Evolutionary conservation across 2,113 vertebrate species (phyloP).

Genomic region (Sphaerodactylus townsendi): DNA sequence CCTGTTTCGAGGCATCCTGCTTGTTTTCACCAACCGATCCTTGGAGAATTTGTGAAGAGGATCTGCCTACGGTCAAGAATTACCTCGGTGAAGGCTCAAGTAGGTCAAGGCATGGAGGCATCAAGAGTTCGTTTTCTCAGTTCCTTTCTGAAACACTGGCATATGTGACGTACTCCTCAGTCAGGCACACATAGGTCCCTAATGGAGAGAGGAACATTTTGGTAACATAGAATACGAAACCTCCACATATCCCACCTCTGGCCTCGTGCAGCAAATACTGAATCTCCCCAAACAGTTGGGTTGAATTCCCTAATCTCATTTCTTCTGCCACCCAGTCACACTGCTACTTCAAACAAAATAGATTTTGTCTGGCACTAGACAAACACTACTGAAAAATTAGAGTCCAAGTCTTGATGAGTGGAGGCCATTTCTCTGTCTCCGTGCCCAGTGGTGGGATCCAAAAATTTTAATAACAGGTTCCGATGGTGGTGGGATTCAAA

Average conservation of each 20-base stretch:
- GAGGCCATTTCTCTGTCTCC: neutral
- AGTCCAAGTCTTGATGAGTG: neutral
- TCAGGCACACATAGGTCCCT: neutral
- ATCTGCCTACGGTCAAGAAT: neutral
- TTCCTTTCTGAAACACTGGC: neutral
- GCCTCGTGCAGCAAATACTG: neutral
- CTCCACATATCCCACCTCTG: neutral
- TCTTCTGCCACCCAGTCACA: neutral
- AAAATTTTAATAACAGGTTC: too few species aligned
- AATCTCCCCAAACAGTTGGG: neutral
- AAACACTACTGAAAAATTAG: neutral
- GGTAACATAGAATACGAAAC: neutral
- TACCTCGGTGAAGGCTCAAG: neutral
- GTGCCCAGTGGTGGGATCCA: too few species aligned
- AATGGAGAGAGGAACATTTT: neutral
- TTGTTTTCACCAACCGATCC: neutral
- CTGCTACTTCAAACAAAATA: neutral
- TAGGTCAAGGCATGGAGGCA: neutral
- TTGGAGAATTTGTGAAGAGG: neutral
- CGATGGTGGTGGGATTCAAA: too few species aligned
- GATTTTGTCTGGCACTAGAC: neutral
- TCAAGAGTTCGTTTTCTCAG: neutral
- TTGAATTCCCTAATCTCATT: neutral
- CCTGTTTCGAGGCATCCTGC: constrained; percentile 85
- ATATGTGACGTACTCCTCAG: neutral